These are phyloP conservation scores for Drosophila subpulchrella DNA, from an alignment of 1,140 invertebrate genomes.

Conservation along the genomic window DNA sequence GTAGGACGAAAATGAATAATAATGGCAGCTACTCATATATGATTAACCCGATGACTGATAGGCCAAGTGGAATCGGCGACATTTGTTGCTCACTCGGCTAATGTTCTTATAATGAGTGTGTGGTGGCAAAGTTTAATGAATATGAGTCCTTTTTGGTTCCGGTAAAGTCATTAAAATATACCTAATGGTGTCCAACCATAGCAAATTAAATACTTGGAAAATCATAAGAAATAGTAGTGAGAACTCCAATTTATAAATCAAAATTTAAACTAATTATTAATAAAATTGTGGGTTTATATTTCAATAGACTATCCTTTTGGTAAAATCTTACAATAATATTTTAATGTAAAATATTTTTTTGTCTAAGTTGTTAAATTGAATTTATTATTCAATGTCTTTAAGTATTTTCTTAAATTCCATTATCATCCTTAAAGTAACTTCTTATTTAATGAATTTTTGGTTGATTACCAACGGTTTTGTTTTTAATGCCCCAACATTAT, in stretches of 20 bases:
- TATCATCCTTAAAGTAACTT: not conserved
- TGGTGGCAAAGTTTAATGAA: slow-evolving; percentile 16
- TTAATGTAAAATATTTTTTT: too few relatives aligned
- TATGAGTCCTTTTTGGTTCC: not conserved
- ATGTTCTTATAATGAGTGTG: slow-evolving; percentile 40
- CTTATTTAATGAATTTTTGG: slow-evolving; percentile 17
- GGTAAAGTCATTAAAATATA: too few relatives aligned
- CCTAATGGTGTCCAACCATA: too few relatives aligned
- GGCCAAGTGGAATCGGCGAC: slow-evolving; percentile 28
- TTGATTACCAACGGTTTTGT: slow-evolving; percentile 28
- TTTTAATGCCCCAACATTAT: slow-evolving; percentile 35
- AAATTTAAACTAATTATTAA: not conserved
- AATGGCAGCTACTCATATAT: slow-evolving; percentile 35
- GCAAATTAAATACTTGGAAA: not conserved
- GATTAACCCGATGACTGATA: slow-evolving; percentile 51
- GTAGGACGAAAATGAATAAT: slow-evolving; percentile 47
- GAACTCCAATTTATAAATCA: not conserved
- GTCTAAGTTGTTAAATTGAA: too few relatives aligned
- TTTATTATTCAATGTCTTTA: not conserved
- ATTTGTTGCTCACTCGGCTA: slow-evolving; percentile 21
- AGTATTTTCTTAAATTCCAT: not conserved
- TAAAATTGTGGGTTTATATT: too few relatives aligned
- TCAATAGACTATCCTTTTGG: too few relatives aligned
- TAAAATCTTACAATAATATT: too few relatives aligned
- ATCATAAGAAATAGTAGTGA: too few relatives aligned